phyloP scores from a whole-genome alignment of 2,888 invertebrate species.

The Siphonodentalium dalli region DNA sequence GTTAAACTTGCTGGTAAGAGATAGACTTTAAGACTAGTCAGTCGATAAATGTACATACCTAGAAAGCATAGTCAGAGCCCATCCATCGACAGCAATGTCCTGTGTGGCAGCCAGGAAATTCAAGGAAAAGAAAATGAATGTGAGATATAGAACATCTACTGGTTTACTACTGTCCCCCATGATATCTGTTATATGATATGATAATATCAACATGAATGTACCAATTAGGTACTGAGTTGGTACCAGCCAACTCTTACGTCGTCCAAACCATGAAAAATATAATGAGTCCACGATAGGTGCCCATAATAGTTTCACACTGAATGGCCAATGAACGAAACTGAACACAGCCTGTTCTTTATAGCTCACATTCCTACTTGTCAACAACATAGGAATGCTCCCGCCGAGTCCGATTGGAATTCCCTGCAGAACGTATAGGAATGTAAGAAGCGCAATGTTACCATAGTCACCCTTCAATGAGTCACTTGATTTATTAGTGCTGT shows the following conservation, averaged over 20 bases:
- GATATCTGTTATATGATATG: slow-evolving; percentile 72
- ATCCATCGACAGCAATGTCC: slow-evolving; percentile 99
- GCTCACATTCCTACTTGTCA: slow-evolving; percentile 89
- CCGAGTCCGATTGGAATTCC: slow-evolving; percentile 92
- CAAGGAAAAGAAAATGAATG: slow-evolving; percentile 84
- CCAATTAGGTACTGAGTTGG: slow-evolving; percentile 91
- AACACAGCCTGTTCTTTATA: slow-evolving; percentile 86
- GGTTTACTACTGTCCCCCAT: slow-evolving; percentile 69
- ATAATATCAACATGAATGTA: slow-evolving; percentile 86
- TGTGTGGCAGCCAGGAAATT: slow-evolving; percentile 98
- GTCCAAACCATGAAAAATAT: slow-evolving; percentile 82
- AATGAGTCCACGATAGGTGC: slow-evolving; percentile 97
- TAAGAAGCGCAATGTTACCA: slow-evolving; percentile 81
- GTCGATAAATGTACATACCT: slow-evolving; percentile 69
- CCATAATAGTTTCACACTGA: slow-evolving; percentile 90
- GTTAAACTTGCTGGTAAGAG: neutral
- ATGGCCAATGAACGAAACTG: slow-evolving; percentile 92
- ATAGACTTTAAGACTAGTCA: too few relatives aligned
- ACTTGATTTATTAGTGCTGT: slow-evolving; percentile 5
- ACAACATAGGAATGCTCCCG: slow-evolving; percentile 92
- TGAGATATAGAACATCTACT: slow-evolving; percentile 69
- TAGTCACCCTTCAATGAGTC: slow-evolving; percentile 56
- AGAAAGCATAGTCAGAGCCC: slow-evolving; percentile 98
- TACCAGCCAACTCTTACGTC: slow-evolving; percentile 88
- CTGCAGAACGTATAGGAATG: slow-evolving; percentile 87